Base-by-base conservation (phyloP, 2,888 invertebrate species). In the Rhynchonema sp. region DNA sequence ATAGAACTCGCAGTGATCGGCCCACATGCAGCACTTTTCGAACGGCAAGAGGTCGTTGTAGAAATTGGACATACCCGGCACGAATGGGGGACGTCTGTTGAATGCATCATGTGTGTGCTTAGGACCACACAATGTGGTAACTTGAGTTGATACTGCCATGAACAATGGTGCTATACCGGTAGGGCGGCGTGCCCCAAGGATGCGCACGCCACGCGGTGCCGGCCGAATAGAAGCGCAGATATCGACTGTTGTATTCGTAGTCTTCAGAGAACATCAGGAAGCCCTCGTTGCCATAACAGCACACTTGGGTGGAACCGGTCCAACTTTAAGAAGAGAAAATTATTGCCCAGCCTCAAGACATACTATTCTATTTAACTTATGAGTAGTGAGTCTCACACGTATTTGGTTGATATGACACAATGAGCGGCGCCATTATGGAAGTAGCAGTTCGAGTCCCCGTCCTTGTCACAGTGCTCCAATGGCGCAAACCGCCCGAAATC, bases 61-160 rank as follows among this genome's bases (percentile, higher is more conserved):
- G 88, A 91, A 96, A 74, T 91, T 87, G 1, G 94, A 94, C 60
- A 94, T 75, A 0, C 86, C 86, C 1, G 96, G 94, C 1, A 87
- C 84, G 74, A 74, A 66, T 1, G 63, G 63, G 28, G 63, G 63
- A n/a, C 63, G 55, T 17, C 22, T 46, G 46, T n/a, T n/a, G n/a
- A n/a, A n/a, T n/a, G n/a, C n/a, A n/a, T n/a, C n/a, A n/a, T n/a
- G n/a, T n/a, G n/a, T n/a, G n/a, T n/a, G n/a, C n/a, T n/a, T n/a
- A n/a, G n/a, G n/a, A n/a, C n/a, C n/a, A n/a, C n/a, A n/a, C n/a
- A n/a, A n/a, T n/a, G n/a, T n/a, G n/a, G n/a, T n/a, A n/a, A n/a
- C n/a, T n/a, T n/a, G n/a, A n/a, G n/a, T n/a, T n/a, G n/a, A n/a
- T n/a, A n/a, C n/a, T n/a, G n/a, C n/a, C n/a, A n/a, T n/a, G n/a